phyloP scores from a whole-genome alignment of 2,113 vertebrate genomes.

The Riparia riparia region DNA sequence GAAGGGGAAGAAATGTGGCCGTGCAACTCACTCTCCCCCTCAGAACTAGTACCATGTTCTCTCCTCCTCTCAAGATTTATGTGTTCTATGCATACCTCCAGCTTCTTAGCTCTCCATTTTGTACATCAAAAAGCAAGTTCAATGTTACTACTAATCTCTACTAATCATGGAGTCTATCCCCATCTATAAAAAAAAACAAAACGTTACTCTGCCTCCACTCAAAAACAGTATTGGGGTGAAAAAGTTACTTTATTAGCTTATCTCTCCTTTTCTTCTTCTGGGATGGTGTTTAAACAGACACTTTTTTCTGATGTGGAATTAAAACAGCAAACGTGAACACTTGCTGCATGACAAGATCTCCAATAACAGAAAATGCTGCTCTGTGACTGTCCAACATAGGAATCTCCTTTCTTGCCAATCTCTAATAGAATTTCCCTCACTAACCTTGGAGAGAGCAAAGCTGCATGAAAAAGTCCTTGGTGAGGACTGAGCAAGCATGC shows the following conservation, averaged over 20 bases:
- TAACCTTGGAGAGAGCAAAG: not conserved
- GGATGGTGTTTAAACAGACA: not conserved
- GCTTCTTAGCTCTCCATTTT: not conserved
- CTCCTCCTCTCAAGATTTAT: not conserved
- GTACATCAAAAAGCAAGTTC: not conserved
- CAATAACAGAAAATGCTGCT: not conserved
- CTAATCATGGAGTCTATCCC: fast-evolving
- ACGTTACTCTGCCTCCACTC: not conserved
- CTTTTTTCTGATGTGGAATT: not conserved
- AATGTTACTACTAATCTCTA: not conserved
- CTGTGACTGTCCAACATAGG: not conserved
- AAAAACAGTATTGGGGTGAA: not conserved
- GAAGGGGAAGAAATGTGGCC: not conserved
- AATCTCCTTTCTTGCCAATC: not conserved
- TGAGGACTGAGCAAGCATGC: fast-evolving
- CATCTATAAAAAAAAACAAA: not conserved
- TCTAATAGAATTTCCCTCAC: not conserved
- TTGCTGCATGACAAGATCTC: not conserved
- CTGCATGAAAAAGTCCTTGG: not conserved
- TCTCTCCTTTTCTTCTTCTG: not conserved
- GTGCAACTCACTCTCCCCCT: not conserved
- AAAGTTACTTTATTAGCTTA: not conserved
- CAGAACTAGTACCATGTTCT: fast-evolving
- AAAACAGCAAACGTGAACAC: not conserved
- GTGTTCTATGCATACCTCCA: not conserved